Base-by-base conservation (phyloP, 2,113 vertebrate species). In the Argyrosomus japonicus region DNA sequence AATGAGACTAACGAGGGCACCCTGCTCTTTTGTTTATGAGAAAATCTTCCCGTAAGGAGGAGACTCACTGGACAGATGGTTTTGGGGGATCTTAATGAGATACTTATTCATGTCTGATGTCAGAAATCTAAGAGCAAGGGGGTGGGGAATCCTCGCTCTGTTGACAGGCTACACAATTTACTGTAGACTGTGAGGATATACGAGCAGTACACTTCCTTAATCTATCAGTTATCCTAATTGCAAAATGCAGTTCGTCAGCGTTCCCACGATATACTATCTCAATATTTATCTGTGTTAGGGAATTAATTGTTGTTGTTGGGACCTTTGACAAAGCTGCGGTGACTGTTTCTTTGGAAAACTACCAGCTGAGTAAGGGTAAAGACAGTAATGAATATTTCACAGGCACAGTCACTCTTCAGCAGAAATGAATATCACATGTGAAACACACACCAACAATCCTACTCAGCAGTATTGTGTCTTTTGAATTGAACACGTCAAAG, bases 41-140 rank as follows among this genome's bases (percentile, higher is more conserved):
- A 70, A 50, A 68, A 69, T 79, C 75, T 79, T 75, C 45, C 85
- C 68, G 76, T 75, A 64, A 84, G 75, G 79, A 91, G 86, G 77
- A 81, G 84, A 79, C 85, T 82, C 64, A 69, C 69, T 79, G 90
- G 87, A 86, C 94, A 94, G 93, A 94, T 93, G 92, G 93, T 90
- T 91, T 83, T 80, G 85, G 87, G 87, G 89, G 86, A 87, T 88
- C 77, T 88, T 92, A 93, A 92, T 91, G 90, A 93, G 91, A 87
- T 88, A 53, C 75, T 91, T 92, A 90, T 90, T 93, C 88, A 92
- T 82, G 90, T 92, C 85, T 91, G 84, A 90, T 94, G 91, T 91
- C 89, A 91, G 87, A 90, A 83, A 87, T 82, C 58, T 68, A 89
- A 70, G 63, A 43, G 53, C 29, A 84, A 51, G 68, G 61, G 21